A percentile compares a stretch with the other conserved stretches of the same genome.
phyloP scores from a whole-genome alignment of 1,140 invertebrate genomes.

The Coptotermes formosanus region DNA sequence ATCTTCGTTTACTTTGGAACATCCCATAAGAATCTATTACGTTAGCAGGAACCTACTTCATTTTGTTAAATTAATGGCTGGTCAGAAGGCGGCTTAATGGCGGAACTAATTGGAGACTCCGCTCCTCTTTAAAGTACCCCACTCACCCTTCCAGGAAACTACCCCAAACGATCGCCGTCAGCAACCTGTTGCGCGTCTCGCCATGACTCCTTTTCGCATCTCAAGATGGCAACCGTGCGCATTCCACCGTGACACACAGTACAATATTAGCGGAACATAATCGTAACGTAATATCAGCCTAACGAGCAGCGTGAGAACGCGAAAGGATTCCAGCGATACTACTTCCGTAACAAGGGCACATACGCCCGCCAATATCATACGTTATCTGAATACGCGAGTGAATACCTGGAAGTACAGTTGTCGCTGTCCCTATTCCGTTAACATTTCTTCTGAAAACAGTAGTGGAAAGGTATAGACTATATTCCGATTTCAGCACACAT shows the following conservation, averaged over 20 bases:
- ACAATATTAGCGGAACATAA: neutral
- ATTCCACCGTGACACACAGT: neutral
- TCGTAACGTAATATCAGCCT: neutral
- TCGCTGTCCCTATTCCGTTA: too few relatives aligned
- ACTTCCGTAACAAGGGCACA: neutral
- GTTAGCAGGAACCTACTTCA: neutral
- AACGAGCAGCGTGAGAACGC: neutral
- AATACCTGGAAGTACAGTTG: too few relatives aligned
- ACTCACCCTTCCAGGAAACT: neutral
- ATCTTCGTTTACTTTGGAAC: neutral
- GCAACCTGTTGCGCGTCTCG: neutral
- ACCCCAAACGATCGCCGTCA: neutral
- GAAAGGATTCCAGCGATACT: neutral
- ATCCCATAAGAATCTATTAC: neutral
- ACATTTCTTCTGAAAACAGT: too few relatives aligned
- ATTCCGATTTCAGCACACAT: too few relatives aligned
- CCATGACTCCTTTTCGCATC: neutral
- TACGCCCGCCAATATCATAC: too few relatives aligned
- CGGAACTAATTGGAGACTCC: neutral
- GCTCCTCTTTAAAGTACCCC: neutral
- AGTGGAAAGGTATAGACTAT: too few relatives aligned
- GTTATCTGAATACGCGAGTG: too few relatives aligned
- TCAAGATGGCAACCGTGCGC: conserved; percentile 4
- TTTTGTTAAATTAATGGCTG: conserved; percentile 8
- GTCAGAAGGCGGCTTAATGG: neutral